phyloP scores from a whole-genome alignment of 2,113 vertebrate genomes.

The Mus spicilegus region DNA sequence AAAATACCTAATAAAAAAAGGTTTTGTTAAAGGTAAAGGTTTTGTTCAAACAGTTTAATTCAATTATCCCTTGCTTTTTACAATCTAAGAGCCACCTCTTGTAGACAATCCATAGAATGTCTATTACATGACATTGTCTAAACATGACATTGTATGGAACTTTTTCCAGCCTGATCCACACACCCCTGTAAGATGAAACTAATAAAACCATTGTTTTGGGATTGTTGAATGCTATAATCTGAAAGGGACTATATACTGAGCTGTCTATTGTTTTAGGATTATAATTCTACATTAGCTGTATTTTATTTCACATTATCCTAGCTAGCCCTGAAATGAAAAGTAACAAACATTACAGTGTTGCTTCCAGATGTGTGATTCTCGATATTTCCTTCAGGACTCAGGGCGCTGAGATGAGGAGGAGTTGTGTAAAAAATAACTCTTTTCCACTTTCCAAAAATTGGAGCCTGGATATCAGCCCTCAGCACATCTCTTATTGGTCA shows the following conservation, averaged over 20 bases:
- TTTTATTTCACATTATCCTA: slow-evolving; percentile 13
- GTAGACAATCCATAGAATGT: no score
- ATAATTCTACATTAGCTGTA: background rate
- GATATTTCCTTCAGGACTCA: background rate
- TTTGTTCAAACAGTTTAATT: slow-evolving; percentile 2
- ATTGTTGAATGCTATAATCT: background rate
- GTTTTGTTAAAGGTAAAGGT: background rate
- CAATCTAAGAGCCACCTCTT: background rate
- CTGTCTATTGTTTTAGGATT: background rate
- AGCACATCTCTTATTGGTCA: background rate
- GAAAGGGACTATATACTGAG: background rate
- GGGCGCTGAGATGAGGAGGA: no score
- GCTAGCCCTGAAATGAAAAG: background rate
- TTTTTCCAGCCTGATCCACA: background rate
- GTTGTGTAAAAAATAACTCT: background rate
- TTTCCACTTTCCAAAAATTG: background rate
- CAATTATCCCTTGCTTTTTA: background rate
- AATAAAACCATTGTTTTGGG: background rate
- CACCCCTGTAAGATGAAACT: background rate
- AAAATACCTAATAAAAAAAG: no score
- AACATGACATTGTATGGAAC: background rate
- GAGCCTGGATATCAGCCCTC: background rate
- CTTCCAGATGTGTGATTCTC: background rate
- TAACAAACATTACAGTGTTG: background rate
- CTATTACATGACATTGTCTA: no score